Conservation (phyloP, 2,113 vertebrate genomes). For the Elachura formosa region DNA sequence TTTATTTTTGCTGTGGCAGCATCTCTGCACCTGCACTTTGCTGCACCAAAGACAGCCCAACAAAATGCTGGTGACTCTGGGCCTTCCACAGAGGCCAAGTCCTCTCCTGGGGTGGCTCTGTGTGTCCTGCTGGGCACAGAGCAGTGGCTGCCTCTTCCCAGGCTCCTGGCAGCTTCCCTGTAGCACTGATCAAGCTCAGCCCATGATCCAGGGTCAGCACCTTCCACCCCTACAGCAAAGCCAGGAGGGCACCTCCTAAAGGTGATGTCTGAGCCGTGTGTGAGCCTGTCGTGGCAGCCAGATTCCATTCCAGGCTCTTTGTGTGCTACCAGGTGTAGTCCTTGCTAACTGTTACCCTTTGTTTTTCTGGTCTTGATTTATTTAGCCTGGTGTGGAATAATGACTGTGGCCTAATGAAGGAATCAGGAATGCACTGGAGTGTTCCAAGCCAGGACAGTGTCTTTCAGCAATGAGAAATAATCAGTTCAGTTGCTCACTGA, state of each 20-base stretch:
- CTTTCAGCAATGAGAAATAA: background rate
- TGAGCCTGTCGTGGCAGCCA: background rate
- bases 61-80: background rate
- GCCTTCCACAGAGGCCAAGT: background rate
- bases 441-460: background rate
- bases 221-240: background rate
- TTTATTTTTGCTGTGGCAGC: slow-evolving; percentile 16
- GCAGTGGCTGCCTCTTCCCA: background rate
- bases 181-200: background rate
- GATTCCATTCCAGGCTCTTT: background rate
- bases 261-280: background rate
- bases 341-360: background rate
- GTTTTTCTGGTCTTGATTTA: background rate
- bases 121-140: background rate
- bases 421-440: background rate
- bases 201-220: background rate
- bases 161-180: background rate
- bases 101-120: background rate
- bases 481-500: background rate
- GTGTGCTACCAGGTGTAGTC: background rate
- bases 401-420: background rate
- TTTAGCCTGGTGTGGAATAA: background rate
- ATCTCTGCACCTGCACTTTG: slow-evolving; percentile 1
- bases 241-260: background rate
- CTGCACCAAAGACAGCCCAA: background rate